Evolutionary conservation across 2,888 invertebrate genomes (phyloP).

Genomic region (Protodeltote pygarga): DNA sequence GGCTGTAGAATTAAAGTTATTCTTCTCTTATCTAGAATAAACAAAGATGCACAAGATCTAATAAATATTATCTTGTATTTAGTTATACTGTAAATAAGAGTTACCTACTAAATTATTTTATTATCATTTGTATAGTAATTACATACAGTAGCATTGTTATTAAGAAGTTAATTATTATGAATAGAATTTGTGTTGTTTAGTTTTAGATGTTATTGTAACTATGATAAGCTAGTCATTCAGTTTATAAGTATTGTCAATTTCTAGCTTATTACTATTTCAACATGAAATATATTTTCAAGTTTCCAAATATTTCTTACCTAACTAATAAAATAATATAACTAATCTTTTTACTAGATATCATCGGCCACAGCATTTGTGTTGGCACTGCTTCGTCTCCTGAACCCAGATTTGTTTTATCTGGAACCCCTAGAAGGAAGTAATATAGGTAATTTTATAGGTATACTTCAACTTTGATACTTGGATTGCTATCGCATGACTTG

Average conservation of each 20-base stretch:
- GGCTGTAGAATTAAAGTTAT: neutral
- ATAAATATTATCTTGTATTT: too few species aligned
- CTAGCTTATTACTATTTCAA: too few species aligned
- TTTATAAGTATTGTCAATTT: neutral
- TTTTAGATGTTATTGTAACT: neutral
- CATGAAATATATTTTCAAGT: too few species aligned
- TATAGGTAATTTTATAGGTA: conserved; percentile 60
- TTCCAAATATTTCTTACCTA: too few species aligned
- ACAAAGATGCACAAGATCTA: conserved; percentile 5
- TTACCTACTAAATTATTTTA: too few species aligned
- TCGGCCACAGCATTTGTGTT: conserved; percentile 77
- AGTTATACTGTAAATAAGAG: too few species aligned
- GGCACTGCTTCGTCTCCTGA: conserved; percentile 69
- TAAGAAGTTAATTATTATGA: conserved; percentile 12
- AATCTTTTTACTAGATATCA: conserved; percentile 75
- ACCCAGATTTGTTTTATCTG: conserved; percentile 72
- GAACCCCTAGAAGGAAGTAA: conserved; percentile 66
- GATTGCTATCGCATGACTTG: conserved; percentile 25
- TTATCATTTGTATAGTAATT: conserved; percentile 20
- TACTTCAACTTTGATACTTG: conserved; percentile 15
- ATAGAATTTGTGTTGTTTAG: conserved; percentile 13
- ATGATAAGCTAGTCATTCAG: neutral
- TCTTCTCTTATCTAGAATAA: conserved; percentile 3
- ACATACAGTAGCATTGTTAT: conserved; percentile 25
- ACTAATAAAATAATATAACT: too few species aligned